Evolutionary conservation across 2,888 invertebrate genomes (phyloP).

Genomic region (Cepaea hortensis): DNA sequence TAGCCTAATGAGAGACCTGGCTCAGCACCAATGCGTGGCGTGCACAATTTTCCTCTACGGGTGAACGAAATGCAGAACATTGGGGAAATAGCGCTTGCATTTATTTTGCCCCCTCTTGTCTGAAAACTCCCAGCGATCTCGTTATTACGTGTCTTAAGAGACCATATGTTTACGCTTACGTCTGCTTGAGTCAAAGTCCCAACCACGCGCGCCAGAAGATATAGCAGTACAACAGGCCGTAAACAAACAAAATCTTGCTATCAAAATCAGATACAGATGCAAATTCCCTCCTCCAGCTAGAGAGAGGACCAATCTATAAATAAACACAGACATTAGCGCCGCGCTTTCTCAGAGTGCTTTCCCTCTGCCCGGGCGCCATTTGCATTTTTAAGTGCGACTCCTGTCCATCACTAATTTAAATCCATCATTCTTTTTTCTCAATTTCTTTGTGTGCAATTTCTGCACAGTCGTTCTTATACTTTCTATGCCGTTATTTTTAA

Average conservation of each 20-base stretch:
- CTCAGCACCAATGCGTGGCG: too few relatives aligned
- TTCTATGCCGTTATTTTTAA: too few relatives aligned
- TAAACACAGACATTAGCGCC: conserved; percentile 46
- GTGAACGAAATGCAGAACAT: too few relatives aligned
- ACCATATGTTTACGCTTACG: not conserved
- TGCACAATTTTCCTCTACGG: too few relatives aligned
- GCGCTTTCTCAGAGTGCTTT: conserved; percentile 32
- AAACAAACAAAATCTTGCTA: conserved; percentile 41
- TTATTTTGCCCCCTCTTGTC: too few relatives aligned
- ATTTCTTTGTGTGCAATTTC: not conserved
- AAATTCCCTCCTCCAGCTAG: conserved; percentile 29
- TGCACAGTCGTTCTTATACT: not conserved
- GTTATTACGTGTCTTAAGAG: not conserved
- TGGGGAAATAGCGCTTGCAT: too few relatives aligned
- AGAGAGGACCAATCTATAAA: conserved; percentile 46
- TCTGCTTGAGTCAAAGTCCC: conserved; percentile 6
- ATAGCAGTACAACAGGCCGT: conserved; percentile 21
- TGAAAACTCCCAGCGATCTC: not conserved
- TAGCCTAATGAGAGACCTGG: too few relatives aligned
- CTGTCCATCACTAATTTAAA: conserved; percentile 26
- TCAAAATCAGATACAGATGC: conserved; percentile 48
- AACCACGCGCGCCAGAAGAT: conserved; percentile 10
- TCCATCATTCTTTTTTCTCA: not conserved
- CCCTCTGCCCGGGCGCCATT: conserved; percentile 20
- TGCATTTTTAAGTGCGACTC: conserved; percentile 47